Evolutionary conservation across 1,140 invertebrate genomes (phyloP).

Genomic region (Drosophila grimshawi): DNA sequence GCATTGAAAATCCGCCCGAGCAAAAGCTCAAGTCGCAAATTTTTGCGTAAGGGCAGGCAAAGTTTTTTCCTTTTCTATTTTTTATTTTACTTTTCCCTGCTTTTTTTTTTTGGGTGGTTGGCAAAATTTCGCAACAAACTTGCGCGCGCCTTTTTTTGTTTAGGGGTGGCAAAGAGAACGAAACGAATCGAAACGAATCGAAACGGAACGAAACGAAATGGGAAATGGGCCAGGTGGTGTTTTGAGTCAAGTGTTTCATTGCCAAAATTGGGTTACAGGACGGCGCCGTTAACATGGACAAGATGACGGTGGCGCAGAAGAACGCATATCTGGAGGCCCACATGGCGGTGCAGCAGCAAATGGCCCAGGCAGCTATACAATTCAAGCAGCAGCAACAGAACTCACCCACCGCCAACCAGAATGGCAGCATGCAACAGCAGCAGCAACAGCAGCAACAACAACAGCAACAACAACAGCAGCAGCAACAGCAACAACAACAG

Average conservation of each 20-base stretch:
- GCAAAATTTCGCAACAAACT: conserved; percentile 81
- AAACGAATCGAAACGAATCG: conserved; percentile 41
- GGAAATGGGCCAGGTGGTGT: background rate
- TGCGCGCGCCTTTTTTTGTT: conserved; percentile 45
- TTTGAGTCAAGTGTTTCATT: conserved; percentile 30
- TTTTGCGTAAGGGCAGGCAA: conserved; percentile 80
- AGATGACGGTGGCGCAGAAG: conserved; percentile 90
- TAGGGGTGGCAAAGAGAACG: conserved; percentile 68
- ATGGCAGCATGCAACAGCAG: conserved; percentile 53
- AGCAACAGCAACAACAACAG: conserved; percentile 85
- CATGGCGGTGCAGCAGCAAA: conserved; percentile 91
- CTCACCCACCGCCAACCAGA: conserved; percentile 83
- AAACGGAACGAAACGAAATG: conserved; percentile 30
- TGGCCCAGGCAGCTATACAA: conserved; percentile 89
- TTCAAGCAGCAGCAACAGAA: conserved; percentile 86
- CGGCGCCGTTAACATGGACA: conserved; percentile 88
- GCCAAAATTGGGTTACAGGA: conserved; percentile 81
- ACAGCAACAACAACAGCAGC: conserved; percentile 84
- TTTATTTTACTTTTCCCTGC: background rate
- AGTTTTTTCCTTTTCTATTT: conserved; percentile 39
- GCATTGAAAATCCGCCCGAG: conserved; percentile 30
- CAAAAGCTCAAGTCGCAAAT: conserved; percentile 78
- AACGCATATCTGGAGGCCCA: conserved; percentile 90
- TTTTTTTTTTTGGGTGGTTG: conserved; percentile 25
- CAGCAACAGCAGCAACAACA: conserved; percentile 81